Base-by-base conservation (phyloP, 2,888 invertebrate genomes). In the Linnaemya tessellans region DNA sequence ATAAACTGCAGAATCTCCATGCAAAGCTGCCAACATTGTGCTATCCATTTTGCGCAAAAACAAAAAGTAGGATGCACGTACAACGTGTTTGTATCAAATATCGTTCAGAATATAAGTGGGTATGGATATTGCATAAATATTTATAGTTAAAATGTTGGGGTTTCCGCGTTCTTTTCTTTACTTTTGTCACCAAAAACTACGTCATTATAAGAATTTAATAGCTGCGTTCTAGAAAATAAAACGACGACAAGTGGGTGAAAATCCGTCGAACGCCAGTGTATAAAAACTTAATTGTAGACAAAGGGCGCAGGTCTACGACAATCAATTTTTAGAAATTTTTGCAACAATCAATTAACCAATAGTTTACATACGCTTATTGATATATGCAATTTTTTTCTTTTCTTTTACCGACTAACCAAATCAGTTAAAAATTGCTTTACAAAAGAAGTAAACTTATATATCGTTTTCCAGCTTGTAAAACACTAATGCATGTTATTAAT, bases 41-140 rank as follows among this genome's bases (percentile, higher is more conserved):
- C 91, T 91, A 78, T 90, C 91, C 90, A 90, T 90, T 54, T 58
- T 80, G n/a, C 15, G 10, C 5, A n/a, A 46, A 30, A 3, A 35
- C 30, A 25, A 22, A 15, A 46, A 30, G 30, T 30, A 41, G 20
- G 51, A n/a, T 30, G 18, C 9, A 54, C 18, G 51, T 22, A 9
- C 60, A 51, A 49, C 43, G 51, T 65, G 20, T 22, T 30, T 11
- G 20, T 38, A 7, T 30, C 30, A 49, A 49, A n/a, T 3, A 62
- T 20, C 20, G n/a, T 4, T 54, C 41, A 30, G 58, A 38, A 25
- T 15, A 49, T 60, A 35, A n/a, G n/a, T n/a, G n/a, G 35, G 22
- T 18, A 56, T 25, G 20, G 38, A 43, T 8, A 30, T 15, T 75
- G 25, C n/a, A 74, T 15, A 38, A 70, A n/a, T 56, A 30, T 18